Conservation (phyloP, 64 coral and sea anemone species). For the Platygyra sinensis region DNA sequence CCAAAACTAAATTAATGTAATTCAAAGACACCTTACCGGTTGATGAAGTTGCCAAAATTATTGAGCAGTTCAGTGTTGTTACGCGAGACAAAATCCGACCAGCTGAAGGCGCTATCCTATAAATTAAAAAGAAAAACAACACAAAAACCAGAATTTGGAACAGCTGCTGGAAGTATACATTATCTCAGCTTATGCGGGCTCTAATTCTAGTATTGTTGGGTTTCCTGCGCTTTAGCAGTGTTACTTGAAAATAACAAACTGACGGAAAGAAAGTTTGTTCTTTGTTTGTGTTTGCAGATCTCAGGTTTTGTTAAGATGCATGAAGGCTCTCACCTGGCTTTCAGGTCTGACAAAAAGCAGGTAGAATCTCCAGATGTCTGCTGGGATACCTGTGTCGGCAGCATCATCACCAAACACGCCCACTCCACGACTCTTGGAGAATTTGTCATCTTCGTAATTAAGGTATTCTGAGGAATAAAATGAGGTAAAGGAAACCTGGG, state of each 20-base stretch:
- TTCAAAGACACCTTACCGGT: conserved; percentile 52
- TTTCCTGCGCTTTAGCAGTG: too few relatives aligned
- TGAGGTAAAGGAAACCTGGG: too few relatives aligned
- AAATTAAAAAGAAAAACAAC: neutral
- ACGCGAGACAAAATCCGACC: conserved; percentile 86
- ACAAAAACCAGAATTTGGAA: too few relatives aligned
- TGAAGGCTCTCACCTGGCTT: conserved; percentile 62
- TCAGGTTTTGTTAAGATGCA: neutral
- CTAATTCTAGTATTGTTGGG: too few relatives aligned
- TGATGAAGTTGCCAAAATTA: conserved; percentile 98
- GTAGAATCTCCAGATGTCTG: conserved; percentile 98
- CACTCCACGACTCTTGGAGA: conserved; percentile 96
- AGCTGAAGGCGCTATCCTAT: conserved; percentile 92
- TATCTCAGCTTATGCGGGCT: too few relatives aligned
- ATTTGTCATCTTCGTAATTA: conserved; percentile 99
- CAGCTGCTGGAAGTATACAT: too few relatives aligned
- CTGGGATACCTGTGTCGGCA: conserved; percentile 88
- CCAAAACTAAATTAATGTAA: too few relatives aligned
- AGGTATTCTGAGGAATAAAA: conserved; percentile 76
- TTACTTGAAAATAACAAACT: too few relatives aligned
- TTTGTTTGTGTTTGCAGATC: too few relatives aligned
- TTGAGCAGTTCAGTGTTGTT: conserved; percentile 96
- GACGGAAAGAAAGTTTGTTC: too few relatives aligned
- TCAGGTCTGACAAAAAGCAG: conserved; percentile 92
- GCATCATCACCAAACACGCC: conserved; percentile 96